These are phyloP conservation scores for Cyclargus thomasi DNA, from an alignment of 1,140 invertebrate genomes.

Conservation along the genomic window DNA sequence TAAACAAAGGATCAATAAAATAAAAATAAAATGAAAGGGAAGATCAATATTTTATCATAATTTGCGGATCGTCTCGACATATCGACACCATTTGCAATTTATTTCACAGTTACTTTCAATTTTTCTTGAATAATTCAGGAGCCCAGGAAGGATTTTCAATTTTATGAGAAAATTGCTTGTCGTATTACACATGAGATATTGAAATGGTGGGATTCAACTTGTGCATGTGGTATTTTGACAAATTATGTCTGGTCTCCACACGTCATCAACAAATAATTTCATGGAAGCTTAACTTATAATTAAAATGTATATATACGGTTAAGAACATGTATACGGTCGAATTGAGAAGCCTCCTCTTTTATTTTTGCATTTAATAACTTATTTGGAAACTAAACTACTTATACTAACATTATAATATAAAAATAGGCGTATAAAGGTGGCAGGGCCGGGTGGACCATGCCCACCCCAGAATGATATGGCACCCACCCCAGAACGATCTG, in stretches of 20 bases:
- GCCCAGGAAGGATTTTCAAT: conserved; percentile 40
- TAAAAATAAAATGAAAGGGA: conserved; percentile 21
- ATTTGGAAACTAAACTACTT: too few species aligned
- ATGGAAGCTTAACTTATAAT: too few species aligned
- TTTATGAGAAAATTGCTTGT: conserved; percentile 46
- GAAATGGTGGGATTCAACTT: conserved; percentile 10
- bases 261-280: not conserved
- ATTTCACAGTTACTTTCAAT: conserved; percentile 56
- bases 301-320: too few species aligned
- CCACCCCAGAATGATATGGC: too few species aligned
- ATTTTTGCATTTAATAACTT: too few species aligned
- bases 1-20: conserved; percentile 38
- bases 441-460: too few species aligned
- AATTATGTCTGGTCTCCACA: not conserved
- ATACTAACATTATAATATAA: too few species aligned
- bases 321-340: too few species aligned
- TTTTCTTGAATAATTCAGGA: conserved; percentile 68
- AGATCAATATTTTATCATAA: conserved; percentile 60
- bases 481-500: too few species aligned
- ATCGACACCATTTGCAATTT: conserved; percentile 44
- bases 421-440: too few species aligned
- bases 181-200: conserved; percentile 39
- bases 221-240: conserved; percentile 2
- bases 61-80: conserved; percentile 49
- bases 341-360: too few species aligned